Percentiles rank a stretch among this genome's conserved stretches.
These are phyloP conservation scores for Plutella xylostella DNA, from an alignment of 2,888 invertebrate species.

Conservation along the genomic window DNA sequence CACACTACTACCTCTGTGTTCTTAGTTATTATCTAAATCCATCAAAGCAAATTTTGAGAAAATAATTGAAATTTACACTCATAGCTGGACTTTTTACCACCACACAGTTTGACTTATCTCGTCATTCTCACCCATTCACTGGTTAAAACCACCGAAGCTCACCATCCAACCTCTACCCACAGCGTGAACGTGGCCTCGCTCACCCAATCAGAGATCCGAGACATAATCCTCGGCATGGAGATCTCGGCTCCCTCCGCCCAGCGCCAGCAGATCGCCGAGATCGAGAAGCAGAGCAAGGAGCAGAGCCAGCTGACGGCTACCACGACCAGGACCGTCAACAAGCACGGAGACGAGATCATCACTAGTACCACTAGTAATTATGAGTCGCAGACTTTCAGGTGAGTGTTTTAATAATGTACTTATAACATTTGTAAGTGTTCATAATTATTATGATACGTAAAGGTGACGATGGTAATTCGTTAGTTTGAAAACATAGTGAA, in stretches of 20 bases:
- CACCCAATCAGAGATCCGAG: constrained; percentile 98
- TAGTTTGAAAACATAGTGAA: too few relatives aligned
- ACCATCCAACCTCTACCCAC: constrained; percentile 18
- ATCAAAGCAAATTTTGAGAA: too few relatives aligned
- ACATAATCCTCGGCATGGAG: constrained; percentile 99
- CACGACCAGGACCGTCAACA: constrained; percentile 98
- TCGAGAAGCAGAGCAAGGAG: constrained; percentile 99
- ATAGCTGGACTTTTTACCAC: too few relatives aligned
- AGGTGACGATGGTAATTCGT: too few relatives aligned
- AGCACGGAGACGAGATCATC: constrained; percentile 99
- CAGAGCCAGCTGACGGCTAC: constrained; percentile 98
- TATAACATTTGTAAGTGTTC: too few relatives aligned
- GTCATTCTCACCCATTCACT: too few relatives aligned
- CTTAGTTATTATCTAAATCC: too few relatives aligned
- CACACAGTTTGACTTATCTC: too few relatives aligned
- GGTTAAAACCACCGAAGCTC: too few relatives aligned
- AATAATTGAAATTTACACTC: too few relatives aligned
- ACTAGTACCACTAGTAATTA: constrained; percentile 99
- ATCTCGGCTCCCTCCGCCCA: constrained; percentile 99
- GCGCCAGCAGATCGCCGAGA: constrained; percentile 99
- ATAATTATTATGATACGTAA: too few relatives aligned
- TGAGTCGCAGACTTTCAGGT: constrained; percentile 95
- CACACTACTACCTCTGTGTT: too few relatives aligned
- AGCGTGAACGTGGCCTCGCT: constrained; percentile 98
- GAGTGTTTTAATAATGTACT: constrained; percentile 3